Conservation (phyloP, 1,140 invertebrate species). For the Conus ventricosus region DNA sequence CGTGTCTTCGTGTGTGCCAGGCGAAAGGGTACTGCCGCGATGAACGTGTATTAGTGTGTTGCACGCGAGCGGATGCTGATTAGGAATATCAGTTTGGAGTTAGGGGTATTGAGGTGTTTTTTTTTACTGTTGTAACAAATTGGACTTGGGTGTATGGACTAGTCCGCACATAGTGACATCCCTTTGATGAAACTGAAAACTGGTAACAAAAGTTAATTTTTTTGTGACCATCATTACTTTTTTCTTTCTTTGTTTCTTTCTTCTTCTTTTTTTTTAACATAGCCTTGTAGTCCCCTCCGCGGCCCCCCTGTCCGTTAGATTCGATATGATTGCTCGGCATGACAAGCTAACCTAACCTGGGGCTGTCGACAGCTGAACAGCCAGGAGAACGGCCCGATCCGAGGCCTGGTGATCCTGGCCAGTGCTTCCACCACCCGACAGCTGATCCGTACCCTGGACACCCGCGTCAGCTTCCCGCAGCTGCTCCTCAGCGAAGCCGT, state of each 20-base stretch:
- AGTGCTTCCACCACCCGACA: background rate
- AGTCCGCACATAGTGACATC: too few relatives aligned
- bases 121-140: background rate
- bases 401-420: conserved; percentile 8
- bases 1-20: too few relatives aligned
- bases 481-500: conserved; percentile 14
- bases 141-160: background rate
- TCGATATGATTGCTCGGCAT: background rate
- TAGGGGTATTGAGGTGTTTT: too few relatives aligned
- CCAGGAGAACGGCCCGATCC: conserved; percentile 2
- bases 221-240: background rate
- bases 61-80: too few relatives aligned
- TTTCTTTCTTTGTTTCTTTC: background rate
- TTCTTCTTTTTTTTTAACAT: background rate
- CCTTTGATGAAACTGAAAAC: background rate
- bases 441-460: background rate
- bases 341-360: background rate
- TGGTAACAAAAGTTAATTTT: background rate
- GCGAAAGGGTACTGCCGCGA: too few relatives aligned
- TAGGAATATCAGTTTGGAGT: too few relatives aligned
- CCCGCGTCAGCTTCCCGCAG: background rate
- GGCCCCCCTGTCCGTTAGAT: background rate
- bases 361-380: conserved; percentile 7
- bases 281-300: too few relatives aligned
- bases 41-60: too few relatives aligned